These are phyloP conservation scores for Perdita meconis DNA, from an alignment of 2,888 invertebrate species.

Conservation along the genomic window DNA sequence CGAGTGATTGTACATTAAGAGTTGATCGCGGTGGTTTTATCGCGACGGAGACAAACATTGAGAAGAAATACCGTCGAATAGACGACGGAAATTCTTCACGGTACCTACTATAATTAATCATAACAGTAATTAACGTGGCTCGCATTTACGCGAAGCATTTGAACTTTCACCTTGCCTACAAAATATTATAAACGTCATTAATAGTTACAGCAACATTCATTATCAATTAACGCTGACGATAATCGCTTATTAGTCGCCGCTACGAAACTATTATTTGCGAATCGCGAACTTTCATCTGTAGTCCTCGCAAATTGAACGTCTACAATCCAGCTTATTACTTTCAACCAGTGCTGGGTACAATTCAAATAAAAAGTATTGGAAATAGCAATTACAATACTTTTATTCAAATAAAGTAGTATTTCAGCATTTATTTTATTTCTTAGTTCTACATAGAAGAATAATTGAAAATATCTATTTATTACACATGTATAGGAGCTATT, in stretches of 20 bases:
- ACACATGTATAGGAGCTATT: too few species aligned
- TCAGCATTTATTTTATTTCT: too few species aligned
- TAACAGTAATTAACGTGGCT: slow-evolving; percentile 23
- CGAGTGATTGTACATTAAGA: slow-evolving; percentile 56
- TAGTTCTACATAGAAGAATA: too few species aligned
- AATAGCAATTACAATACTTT: too few species aligned
- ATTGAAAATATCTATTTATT: too few species aligned
- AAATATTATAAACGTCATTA: background rate
- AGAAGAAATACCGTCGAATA: slow-evolving; percentile 18
- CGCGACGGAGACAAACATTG: background rate
- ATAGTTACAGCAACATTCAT: background rate
- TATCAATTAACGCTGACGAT: slow-evolving; percentile 19
- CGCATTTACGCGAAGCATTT: background rate
- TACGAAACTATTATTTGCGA: background rate
- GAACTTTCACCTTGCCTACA: background rate
- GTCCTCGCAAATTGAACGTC: background rate
- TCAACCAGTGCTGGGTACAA: too few species aligned
- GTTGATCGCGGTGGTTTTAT: slow-evolving; percentile 29
- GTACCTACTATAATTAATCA: slow-evolving; percentile 16
- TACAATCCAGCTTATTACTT: background rate
- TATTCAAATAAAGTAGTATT: too few species aligned
- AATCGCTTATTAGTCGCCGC: background rate
- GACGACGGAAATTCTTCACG: slow-evolving; percentile 21
- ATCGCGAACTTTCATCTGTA: slow-evolving; percentile 16
- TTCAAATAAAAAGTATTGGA: too few species aligned